Evolutionary conservation across 2,113 vertebrate species (phyloP).

Genomic region (Bubalus kerabau): DNA sequence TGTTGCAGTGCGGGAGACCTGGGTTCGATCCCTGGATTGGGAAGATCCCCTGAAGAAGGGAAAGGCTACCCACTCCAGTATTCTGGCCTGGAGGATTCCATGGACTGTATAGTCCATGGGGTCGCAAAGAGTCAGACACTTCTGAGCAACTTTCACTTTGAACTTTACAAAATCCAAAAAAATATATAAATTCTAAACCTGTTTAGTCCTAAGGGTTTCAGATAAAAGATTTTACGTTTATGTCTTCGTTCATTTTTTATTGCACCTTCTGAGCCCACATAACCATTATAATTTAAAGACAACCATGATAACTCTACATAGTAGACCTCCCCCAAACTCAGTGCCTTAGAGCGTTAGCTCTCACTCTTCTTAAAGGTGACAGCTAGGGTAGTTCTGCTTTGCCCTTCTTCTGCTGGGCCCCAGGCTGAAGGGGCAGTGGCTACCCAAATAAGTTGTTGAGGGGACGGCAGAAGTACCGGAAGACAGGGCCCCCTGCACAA

Average conservation of each 20-base stretch:
- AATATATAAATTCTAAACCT: background rate
- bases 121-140: background rate
- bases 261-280: background rate
- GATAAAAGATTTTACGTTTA: background rate
- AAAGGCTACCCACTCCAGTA: background rate
- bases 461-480: background rate
- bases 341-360: background rate
- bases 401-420: background rate
- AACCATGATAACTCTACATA: background rate
- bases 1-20: background rate
- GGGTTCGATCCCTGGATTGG: background rate
- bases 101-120: background rate
- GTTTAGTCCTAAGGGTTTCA: conserved; percentile 1
- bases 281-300: conserved; percentile 34
- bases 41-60: background rate
- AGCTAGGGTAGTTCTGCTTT: background rate
- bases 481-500: background rate
- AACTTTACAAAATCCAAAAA: background rate
- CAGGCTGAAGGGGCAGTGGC: background rate
- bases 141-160: background rate
- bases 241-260: background rate
- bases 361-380: background rate
- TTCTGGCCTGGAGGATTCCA: background rate
- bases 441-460: background rate
- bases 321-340: background rate